Evolutionary conservation across 2,113 vertebrate genomes (phyloP).

Genomic region (Hemichromis elongatus): DNA sequence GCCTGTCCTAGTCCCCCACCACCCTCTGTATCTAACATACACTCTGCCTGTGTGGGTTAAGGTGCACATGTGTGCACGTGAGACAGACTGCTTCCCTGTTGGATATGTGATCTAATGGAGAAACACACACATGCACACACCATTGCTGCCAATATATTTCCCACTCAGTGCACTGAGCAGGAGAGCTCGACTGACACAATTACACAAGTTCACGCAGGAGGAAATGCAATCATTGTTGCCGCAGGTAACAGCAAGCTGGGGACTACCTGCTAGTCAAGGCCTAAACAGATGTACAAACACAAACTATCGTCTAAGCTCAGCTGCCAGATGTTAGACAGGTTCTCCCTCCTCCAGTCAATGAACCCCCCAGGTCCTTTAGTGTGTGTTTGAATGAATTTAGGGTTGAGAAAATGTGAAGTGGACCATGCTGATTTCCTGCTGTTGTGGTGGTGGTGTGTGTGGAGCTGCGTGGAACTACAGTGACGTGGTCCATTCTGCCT

Average conservation of each 20-base stretch:
- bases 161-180: neutral
- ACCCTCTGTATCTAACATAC: neutral
- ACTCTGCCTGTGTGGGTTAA: neutral
- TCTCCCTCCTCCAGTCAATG: neutral
- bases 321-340: conserved; percentile 33
- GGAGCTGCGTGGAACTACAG: neutral
- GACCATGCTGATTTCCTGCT: neutral
- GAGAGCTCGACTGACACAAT: conserved; percentile 43
- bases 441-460: neutral
- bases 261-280: neutral
- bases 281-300: neutral
- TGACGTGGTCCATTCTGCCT: neutral
- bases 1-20: conserved; percentile 10
- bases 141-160: neutral
- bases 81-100: neutral
- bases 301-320: neutral
- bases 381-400: neutral
- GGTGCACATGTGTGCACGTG: neutral
- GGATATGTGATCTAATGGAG: neutral
- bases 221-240: conserved; percentile 28
- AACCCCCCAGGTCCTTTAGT: neutral
- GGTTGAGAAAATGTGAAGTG: neutral
- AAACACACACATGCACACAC: neutral
- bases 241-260: conserved; percentile 5
- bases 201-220: conserved; percentile 43